A percentile compares a stretch with the other conserved stretches of the same genome.
phyloP scores from a whole-genome alignment of 1,140 invertebrate genomes.

The Trissolcus basalis region DNA sequence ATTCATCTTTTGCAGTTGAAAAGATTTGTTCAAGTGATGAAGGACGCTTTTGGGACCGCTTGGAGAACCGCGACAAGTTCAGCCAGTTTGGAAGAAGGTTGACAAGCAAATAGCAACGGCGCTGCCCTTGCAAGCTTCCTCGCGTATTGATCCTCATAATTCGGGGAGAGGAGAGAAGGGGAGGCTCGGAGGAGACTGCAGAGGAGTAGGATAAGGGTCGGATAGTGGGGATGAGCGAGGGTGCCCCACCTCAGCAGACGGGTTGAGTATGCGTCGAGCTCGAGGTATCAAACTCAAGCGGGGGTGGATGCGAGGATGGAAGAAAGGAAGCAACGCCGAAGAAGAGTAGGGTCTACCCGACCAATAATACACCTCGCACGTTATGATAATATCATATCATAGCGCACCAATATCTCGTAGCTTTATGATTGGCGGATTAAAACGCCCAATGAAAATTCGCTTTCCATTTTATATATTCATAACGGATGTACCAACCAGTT shows the following conservation, averaged over 20 bases:
- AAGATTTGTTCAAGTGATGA: too few relatives aligned
- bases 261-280: constrained; percentile 69
- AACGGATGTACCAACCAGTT: constrained; percentile 20
- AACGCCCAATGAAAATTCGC: constrained; percentile 63
- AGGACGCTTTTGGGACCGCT: too few relatives aligned
- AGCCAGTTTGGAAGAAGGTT: constrained; percentile 65
- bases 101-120: constrained; percentile 70
- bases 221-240: constrained; percentile 57
- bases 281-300: constrained; percentile 59
- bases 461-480: constrained; percentile 58
- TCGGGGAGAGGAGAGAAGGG: constrained; percentile 63
- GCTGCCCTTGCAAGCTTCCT: constrained; percentile 72
- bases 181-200: constrained; percentile 55
- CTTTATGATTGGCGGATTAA: constrained; percentile 71
- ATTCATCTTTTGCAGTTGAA: too few relatives aligned
- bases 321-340: constrained; percentile 67
- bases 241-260: constrained; percentile 67
- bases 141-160: constrained; percentile 77
- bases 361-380: constrained; percentile 74
- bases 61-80: not conserved
- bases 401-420: constrained; percentile 67
- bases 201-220: constrained; percentile 60
- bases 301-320: constrained; percentile 65
- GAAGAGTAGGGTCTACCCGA: constrained; percentile 64
- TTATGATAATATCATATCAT: constrained; percentile 77